phyloP scores from a whole-genome alignment of 2,888 invertebrate species.

The Eilema depressum region DNA sequence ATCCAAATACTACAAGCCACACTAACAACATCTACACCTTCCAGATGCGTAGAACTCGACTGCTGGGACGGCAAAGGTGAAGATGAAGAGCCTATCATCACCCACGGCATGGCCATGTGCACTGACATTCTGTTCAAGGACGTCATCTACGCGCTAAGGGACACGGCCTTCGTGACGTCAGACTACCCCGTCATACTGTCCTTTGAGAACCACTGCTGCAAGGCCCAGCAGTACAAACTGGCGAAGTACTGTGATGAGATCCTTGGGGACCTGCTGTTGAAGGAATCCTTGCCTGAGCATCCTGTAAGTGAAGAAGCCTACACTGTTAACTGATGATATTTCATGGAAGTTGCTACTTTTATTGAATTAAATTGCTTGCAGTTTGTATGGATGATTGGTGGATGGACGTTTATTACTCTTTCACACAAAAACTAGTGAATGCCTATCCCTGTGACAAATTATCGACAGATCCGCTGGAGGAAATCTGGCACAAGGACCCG shows the following conservation, averaged over 20 bases:
- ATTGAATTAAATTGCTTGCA: too few species aligned
- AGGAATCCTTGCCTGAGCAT: conserved; percentile 94
- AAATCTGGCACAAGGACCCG: too few species aligned
- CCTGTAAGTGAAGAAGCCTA: conserved; percentile 88
- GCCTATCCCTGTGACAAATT: too few species aligned
- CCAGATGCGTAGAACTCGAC: conserved; percentile 98
- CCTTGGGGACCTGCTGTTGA: conserved; percentile 95
- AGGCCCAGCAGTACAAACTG: conserved; percentile 98
- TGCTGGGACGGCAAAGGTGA: conserved; percentile 99
- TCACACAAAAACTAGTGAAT: too few species aligned
- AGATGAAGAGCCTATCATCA: conserved; percentile 99
- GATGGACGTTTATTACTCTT: too few species aligned
- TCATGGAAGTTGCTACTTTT: too few species aligned
- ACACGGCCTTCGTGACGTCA: conserved; percentile 99
- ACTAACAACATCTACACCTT: conserved; percentile 29
- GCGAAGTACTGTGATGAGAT: conserved; percentile 99
- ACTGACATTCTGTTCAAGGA: conserved; percentile 99
- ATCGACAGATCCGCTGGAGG: too few species aligned
- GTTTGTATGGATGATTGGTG: too few species aligned
- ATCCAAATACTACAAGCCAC: neutral
- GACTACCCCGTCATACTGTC: conserved; percentile 99
- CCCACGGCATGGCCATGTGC: conserved; percentile 99
- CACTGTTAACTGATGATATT: too few species aligned
- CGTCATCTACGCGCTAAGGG: conserved; percentile 98
- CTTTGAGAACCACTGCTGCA: conserved; percentile 99